A percentile compares a stretch with the other conserved stretches of the same genome.
Evolutionary conservation across 2,113 vertebrate species (phyloP).

Genomic region (Silurus meridionalis): DNA sequence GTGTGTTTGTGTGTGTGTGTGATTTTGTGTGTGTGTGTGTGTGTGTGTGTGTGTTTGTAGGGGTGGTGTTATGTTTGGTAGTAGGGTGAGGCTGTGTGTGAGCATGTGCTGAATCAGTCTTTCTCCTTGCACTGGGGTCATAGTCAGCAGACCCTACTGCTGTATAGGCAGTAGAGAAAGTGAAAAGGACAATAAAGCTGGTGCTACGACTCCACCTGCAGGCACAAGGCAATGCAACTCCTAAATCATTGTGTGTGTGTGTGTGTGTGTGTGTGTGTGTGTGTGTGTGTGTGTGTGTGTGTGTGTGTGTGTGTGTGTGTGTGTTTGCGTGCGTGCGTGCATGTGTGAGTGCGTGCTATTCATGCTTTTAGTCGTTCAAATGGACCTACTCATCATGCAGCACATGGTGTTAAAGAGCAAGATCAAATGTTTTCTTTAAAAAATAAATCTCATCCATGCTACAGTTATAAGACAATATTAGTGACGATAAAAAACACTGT

Average conservation of each 20-base stretch:
- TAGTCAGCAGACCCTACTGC: conserved; percentile 67
- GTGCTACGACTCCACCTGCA: conserved; percentile 78
- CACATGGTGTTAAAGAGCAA: neutral
- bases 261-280: neutral
- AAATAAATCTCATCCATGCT: neutral
- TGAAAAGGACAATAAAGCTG: conserved; percentile 64
- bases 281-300: neutral
- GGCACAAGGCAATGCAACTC: conserved; percentile 57
- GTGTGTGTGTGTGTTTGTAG: conserved; percentile 16
- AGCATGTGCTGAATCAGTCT: conserved; percentile 53
- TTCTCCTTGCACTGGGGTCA: conserved; percentile 58
- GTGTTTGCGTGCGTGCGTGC: neutral
- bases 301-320: conserved; percentile 10
- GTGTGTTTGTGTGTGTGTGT: neutral
- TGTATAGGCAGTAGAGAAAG: conserved; percentile 48
- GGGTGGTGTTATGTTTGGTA: neutral
- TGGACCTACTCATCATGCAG: no score
- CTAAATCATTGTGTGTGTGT: neutral
- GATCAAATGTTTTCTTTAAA: neutral
- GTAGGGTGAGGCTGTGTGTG: conserved; percentile 19
- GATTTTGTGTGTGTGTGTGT: conserved; percentile 20
- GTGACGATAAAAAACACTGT: neutral
- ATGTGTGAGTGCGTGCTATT: neutral
- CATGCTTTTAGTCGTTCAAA: neutral
- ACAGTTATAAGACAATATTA: neutral